Evolutionary conservation across 2,888 invertebrate genomes (phyloP).

Genomic region (Tetropium fuscum): DNA sequence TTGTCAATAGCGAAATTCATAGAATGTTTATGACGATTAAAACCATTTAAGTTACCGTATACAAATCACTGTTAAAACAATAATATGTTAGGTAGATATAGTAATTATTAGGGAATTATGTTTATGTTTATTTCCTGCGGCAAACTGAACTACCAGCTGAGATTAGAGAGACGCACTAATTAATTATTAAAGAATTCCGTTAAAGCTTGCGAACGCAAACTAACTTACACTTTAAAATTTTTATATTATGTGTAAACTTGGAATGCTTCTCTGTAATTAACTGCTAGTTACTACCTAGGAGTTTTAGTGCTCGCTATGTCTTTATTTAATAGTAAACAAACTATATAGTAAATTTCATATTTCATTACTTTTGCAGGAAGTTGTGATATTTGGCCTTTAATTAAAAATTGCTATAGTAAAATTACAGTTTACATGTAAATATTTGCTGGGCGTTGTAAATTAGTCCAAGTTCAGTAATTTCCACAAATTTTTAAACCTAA

Average conservation of each 20-base stretch:
- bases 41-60: slow-evolving; percentile 10
- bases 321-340: slow-evolving; percentile 24
- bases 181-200: not conserved
- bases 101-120: too few relatives aligned
- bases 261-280: slow-evolving; percentile 14
- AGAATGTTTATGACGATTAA: not conserved
- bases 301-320: slow-evolving; percentile 13
- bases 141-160: not conserved
- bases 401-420: slow-evolving; percentile 10
- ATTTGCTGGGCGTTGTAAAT: slow-evolving; percentile 15
- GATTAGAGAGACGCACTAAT: not conserved
- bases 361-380: slow-evolving; percentile 21
- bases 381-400: slow-evolving; percentile 27
- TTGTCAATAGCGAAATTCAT: too few relatives aligned
- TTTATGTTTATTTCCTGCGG: not conserved
- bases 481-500: too few relatives aligned
- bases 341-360: slow-evolving; percentile 16
- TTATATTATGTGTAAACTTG: slow-evolving; percentile 15
- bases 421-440: slow-evolving; percentile 14
- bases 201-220: slow-evolving; percentile 1
- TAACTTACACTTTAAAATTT: not conserved
- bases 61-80: too few relatives aligned
- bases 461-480: not conserved
- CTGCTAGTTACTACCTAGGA: slow-evolving; percentile 3
- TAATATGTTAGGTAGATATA: too few relatives aligned